Conservation (phyloP, 2,797 vertebrate species). For the Pipistrellus kuhlii region DNA sequence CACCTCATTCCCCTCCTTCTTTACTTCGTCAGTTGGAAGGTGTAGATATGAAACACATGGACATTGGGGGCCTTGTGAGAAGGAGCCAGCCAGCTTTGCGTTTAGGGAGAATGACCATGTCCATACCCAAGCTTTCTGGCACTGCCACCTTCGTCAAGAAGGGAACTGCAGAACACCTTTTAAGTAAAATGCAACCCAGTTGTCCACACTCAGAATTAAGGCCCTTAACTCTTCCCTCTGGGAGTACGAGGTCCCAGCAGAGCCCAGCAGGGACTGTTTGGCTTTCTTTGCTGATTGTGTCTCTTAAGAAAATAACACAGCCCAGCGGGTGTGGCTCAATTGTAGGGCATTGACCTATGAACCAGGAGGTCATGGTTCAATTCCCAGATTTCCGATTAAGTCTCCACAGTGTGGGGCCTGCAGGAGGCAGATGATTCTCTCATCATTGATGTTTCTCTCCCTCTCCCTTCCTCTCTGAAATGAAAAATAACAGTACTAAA, state of each 20-base stretch:
- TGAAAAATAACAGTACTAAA: no score
- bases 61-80: background rate
- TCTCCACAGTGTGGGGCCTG: no score
- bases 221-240: background rate
- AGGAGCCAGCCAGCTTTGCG: background rate
- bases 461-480: no score
- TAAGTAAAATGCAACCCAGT: background rate
- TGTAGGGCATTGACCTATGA: no score
- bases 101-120: background rate
- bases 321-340: no score
- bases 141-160: background rate
- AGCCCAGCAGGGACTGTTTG: background rate
- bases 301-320: conserved; percentile 48
- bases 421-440: no score
- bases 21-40: background rate
- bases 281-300: background rate
- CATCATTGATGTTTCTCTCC: no score
- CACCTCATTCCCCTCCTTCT: background rate
- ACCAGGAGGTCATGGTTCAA: no score
- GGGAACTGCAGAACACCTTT: background rate
- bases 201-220: background rate
- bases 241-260: background rate
- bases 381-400: no score
- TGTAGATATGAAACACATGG: background rate
- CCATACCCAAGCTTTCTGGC: background rate